Base-by-base conservation (phyloP, 2,113 vertebrate genomes). In the Rhegmatorhina hoffmannsi region DNA sequence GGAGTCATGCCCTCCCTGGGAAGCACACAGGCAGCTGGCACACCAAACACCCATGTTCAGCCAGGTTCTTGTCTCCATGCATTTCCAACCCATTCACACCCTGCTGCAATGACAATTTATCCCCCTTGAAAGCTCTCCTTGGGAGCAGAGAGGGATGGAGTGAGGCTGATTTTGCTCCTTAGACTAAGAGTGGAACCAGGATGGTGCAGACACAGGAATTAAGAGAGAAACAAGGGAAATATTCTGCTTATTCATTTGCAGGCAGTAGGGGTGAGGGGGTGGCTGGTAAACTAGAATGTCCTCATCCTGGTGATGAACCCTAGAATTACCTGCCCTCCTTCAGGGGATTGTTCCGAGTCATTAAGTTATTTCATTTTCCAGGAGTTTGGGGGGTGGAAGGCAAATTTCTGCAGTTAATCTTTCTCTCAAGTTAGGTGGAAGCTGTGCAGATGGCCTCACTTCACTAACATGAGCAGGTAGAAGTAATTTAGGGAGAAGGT, bases 341-440 rank as follows among this genome's bases (percentile, higher is more conserved):
- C 83, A 75, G 73, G 76, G 62, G 28, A 10, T 72, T 21, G 86
- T 90, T 95, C 82, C 1, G 0, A 84, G 83, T 60, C 92, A 84
- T 89, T 93, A 88, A 77, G 87, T 85, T 90, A 59, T 75, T 96
- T 92, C 55, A 77, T 96, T 92, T 90, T 93, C 75, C 46, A 88
- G 47, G 70, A 49, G 55, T 31, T 72, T 34, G 26, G 7, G 6
- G 21, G 7, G 9, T 49, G 60, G 26, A 38, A 87, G 69, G 60
- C 38, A 79, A 62, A 88, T 80, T 84, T 91, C 60, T 60, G 8
- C 20, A 69, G 69, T 79, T 91, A 64, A 82, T 82, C 73, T 89
- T 91, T 92, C 64, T 88, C 56, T 53, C 25, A 14, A 64, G 84
- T 78, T 60, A 67, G 72, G 25, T 92, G 73, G 55, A 93, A 69